Percentiles rank a stretch among this genome's conserved stretches.
Evolutionary conservation across 35 echinoderm and acorn worm genomes (phyloP).

Genomic region (Apostichopus parvimensis): DNA sequence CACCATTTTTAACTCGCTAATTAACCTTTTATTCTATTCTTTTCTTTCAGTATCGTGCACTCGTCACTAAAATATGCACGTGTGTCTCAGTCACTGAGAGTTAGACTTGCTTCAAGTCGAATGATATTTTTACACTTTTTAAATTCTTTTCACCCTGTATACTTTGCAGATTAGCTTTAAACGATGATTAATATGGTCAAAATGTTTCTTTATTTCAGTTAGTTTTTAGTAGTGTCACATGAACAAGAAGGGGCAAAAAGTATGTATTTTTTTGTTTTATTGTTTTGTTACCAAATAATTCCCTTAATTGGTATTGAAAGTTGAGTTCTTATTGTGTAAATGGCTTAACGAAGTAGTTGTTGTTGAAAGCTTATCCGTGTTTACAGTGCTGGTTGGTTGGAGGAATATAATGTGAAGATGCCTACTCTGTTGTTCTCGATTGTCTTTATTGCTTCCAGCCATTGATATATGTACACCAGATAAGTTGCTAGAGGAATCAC

Average conservation of each 20-base stretch:
- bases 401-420: conserved; percentile 59
- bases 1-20: too few species aligned
- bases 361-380: conserved; percentile 56
- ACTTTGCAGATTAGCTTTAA: conserved; percentile 45
- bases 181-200: conserved; percentile 18
- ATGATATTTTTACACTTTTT: background rate
- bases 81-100: too few species aligned
- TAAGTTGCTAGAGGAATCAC: too few species aligned
- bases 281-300: conserved; percentile 41
- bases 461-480: too few species aligned
- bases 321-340: conserved; percentile 50
- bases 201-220: conserved; percentile 16
- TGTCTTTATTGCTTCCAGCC: background rate
- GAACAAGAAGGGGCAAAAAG: background rate
- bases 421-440: background rate
- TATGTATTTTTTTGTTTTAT: background rate
- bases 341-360: conserved; percentile 33
- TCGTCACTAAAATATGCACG: background rate
- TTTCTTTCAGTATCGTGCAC: background rate
- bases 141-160: conserved; percentile 33
- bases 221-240: conserved; percentile 15
- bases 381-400: conserved; percentile 57
- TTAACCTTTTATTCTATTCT: too few species aligned
- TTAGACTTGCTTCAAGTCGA: conserved; percentile 9
- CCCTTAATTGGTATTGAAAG: conserved; percentile 28